phyloP scores from a whole-genome alignment of 2,888 invertebrate genomes.

The Pseudococcus viburni region DNA sequence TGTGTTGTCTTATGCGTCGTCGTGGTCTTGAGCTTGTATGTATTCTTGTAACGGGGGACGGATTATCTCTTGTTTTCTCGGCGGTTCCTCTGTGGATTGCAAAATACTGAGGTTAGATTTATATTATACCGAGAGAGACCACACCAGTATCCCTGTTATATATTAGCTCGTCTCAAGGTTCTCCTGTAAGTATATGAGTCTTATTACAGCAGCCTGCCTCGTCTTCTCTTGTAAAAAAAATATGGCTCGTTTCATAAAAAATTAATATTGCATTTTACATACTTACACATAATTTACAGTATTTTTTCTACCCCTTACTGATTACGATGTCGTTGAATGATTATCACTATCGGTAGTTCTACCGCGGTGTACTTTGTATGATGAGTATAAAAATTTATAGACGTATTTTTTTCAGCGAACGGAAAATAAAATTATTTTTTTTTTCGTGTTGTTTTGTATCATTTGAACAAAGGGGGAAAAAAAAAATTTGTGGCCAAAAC shows the following conservation, averaged over 20 bases:
- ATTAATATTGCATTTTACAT: too few species aligned
- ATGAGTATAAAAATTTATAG: not conserved
- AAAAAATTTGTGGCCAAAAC: not conserved
- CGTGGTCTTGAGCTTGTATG: conserved; percentile 55
- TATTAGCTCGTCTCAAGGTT: conserved; percentile 38
- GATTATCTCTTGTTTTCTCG: conserved; percentile 47
- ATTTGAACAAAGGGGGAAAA: not conserved
- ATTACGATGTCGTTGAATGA: not conserved
- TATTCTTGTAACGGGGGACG: conserved; percentile 19
- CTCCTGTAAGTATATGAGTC: not conserved
- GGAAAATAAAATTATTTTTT: not conserved
- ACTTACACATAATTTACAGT: not conserved
- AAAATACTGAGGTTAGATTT: conserved; percentile 50
- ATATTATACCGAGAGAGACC: conserved; percentile 22
- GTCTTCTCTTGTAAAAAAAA: too few species aligned
- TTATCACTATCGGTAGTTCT: not conserved
- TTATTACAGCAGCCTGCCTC: not conserved
- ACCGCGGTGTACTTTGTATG: not conserved
- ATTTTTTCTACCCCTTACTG: not conserved
- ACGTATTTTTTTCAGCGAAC: not conserved
- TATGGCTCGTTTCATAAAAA: too few species aligned
- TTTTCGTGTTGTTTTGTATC: not conserved
- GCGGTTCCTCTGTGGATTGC: conserved; percentile 51
- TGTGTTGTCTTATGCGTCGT: conserved; percentile 62
- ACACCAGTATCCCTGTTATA: conserved; percentile 51